Conservation (phyloP, 2,113 vertebrate species). For the Hippoglossus stenolepis region DNA sequence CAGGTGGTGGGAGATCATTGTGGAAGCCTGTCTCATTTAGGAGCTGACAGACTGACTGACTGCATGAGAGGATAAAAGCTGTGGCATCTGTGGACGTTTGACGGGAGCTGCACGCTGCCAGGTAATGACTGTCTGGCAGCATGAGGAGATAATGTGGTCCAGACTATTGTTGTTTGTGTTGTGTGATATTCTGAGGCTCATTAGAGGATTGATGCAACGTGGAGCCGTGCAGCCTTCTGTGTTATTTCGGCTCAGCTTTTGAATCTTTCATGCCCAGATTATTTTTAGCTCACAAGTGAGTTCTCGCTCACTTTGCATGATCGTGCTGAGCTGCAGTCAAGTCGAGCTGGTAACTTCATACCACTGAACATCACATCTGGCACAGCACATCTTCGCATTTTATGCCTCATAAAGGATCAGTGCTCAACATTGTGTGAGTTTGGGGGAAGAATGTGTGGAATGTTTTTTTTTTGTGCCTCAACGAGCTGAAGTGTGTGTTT, state of each 20-base stretch:
- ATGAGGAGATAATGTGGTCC: slow-evolving; percentile 4
- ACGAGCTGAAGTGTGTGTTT: slow-evolving; percentile 42
- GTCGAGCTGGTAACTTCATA: slow-evolving; percentile 14
- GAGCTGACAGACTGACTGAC: slow-evolving; percentile 34
- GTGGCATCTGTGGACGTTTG: slow-evolving; percentile 59
- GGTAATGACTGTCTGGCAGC: slow-evolving; percentile 59
- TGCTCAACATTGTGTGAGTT: slow-evolving; percentile 3
- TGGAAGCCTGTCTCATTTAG: slow-evolving; percentile 35
- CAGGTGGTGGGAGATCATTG: slow-evolving; percentile 50
- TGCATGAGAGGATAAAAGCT: slow-evolving; percentile 5
- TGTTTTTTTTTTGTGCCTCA: slow-evolving; percentile 46
- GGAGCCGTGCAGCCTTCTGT: slow-evolving; percentile 6
- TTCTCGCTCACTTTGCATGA: not conserved
- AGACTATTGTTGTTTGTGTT: slow-evolving; percentile 25
- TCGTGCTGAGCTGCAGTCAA: not conserved
- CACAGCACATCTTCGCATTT: slow-evolving; percentile 12
- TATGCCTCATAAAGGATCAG: slow-evolving; percentile 18
- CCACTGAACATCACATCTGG: not conserved
- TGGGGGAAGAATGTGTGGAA: slow-evolving; percentile 55
- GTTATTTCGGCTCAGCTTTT: slow-evolving; percentile 16
- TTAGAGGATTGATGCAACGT: slow-evolving; percentile 13
- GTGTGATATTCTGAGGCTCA: slow-evolving; percentile 28
- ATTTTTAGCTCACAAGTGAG: slow-evolving; percentile 8
- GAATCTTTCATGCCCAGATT: not conserved
- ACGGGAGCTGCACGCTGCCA: slow-evolving; percentile 59